Percentiles rank a stretch among this genome's conserved stretches.
phyloP scores from a whole-genome alignment of 1,140 invertebrate species.

The Cardiocondyla obscurior region DNA sequence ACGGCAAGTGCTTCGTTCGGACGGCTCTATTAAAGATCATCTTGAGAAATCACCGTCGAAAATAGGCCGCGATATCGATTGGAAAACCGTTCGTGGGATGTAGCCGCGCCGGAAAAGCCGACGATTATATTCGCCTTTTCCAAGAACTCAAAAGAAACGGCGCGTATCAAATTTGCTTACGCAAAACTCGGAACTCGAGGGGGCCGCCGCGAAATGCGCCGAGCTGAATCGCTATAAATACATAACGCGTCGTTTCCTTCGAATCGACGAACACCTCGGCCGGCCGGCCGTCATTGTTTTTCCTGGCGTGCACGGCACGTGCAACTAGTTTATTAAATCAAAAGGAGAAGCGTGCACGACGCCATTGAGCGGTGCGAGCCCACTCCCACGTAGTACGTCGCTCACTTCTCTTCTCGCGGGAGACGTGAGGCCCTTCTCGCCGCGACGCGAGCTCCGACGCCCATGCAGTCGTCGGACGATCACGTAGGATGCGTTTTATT shows the following conservation, averaged over 20 bases:
- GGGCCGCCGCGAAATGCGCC: too few relatives aligned
- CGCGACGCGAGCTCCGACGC: constrained; percentile 43
- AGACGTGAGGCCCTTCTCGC: constrained; percentile 31
- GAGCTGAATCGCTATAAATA: background rate
- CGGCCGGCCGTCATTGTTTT: constrained; percentile 6
- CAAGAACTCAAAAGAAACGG: background rate
- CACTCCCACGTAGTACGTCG: constrained; percentile 52
- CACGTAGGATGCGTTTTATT: constrained; percentile 60
- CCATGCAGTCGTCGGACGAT: constrained; percentile 49
- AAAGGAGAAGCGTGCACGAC: constrained; percentile 9
- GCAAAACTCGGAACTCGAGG: too few relatives aligned
- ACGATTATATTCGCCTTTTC: background rate
- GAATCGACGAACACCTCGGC: background rate
- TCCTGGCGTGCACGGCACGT: background rate
- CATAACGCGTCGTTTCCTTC: background rate
- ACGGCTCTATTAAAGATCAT: background rate
- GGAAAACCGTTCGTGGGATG: background rate
- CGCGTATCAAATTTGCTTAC: constrained; percentile 12
- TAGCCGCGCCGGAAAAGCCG: constrained; percentile 9
- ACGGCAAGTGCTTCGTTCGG: constrained; percentile 25
- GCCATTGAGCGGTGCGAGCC: constrained; percentile 7
- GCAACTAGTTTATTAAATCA: constrained; percentile 24
- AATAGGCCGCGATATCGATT: background rate
- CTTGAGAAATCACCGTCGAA: background rate
- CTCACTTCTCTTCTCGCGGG: constrained; percentile 32